A percentile compares a stretch with the other conserved stretches of the same genome.
Conservation (phyloP, 1,140 invertebrate genomes). For the Magallana ariakensis region DNA sequence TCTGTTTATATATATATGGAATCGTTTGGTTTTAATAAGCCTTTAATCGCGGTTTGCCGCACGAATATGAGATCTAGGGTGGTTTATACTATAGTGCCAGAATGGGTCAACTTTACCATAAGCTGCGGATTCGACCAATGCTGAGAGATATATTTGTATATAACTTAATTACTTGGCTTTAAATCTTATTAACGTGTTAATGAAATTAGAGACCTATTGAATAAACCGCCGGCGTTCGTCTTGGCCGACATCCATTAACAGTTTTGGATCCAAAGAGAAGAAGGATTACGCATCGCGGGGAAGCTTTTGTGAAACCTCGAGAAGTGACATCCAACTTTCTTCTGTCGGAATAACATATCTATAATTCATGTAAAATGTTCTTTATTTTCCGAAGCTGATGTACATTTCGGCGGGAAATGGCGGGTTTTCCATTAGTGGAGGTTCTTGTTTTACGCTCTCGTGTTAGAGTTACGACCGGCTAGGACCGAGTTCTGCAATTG, state of each 20-base stretch:
- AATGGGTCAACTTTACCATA: neutral
- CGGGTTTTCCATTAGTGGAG: constrained; percentile 1
- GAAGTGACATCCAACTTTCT: neutral
- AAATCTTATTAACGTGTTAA: constrained; percentile 27
- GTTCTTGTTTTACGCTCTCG: neutral
- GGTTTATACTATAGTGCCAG: too few species aligned
- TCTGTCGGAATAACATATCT: constrained; percentile 4
- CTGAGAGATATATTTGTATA: neutral
- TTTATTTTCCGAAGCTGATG: neutral
- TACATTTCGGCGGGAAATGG: neutral
- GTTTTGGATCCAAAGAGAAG: too few species aligned
- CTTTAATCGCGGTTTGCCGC: neutral
- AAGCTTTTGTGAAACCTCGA: too few species aligned
- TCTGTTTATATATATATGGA: too few species aligned
- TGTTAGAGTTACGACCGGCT: neutral
- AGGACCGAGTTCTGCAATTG: neutral
- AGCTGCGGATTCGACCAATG: neutral
- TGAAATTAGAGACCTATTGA: constrained; percentile 1
- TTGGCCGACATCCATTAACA: too few species aligned
- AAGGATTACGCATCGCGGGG: too few species aligned
- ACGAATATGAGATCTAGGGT: neutral
- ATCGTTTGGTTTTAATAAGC: too few species aligned
- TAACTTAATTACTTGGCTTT: constrained; percentile 27
- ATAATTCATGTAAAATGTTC: constrained; percentile 10
- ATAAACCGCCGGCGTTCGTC: neutral